Percentiles rank a stretch among this genome's conserved stretches.
Evolutionary conservation across 2,888 invertebrate genomes (phyloP).

Genomic region (Volucella inanis): DNA sequence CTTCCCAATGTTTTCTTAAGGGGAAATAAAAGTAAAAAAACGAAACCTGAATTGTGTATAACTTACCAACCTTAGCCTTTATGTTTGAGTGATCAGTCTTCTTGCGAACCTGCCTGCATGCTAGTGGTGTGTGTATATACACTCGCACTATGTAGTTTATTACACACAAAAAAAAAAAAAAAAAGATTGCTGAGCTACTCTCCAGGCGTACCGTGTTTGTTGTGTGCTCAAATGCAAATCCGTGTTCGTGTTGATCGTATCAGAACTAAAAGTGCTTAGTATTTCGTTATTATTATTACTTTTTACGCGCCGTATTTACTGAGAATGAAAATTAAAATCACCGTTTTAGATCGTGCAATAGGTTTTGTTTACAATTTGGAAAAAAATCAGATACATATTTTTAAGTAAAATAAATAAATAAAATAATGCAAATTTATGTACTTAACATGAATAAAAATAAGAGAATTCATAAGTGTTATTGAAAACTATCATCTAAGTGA

Average conservation of each 20-base stretch:
- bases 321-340: slow-evolving; percentile 58
- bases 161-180: slow-evolving; percentile 38
- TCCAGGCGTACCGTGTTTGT: slow-evolving; percentile 23
- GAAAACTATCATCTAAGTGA: slow-evolving; percentile 20
- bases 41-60: slow-evolving; percentile 68
- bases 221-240: slow-evolving; percentile 64
- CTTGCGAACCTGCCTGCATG: slow-evolving; percentile 60
- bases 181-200: slow-evolving; percentile 40
- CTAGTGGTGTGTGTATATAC: slow-evolving; percentile 52
- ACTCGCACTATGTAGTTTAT: slow-evolving; percentile 8
- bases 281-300: slow-evolving; percentile 58
- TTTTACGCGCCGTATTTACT: slow-evolving; percentile 41
- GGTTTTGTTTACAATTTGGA: slow-evolving; percentile 57
- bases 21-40: slow-evolving; percentile 56
- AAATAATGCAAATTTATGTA: not conserved
- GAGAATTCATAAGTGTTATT: not conserved
- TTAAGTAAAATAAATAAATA: not conserved
- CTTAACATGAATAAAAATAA: not conserved
- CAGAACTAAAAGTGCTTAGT: slow-evolving; percentile 56
- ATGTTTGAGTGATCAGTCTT: slow-evolving; percentile 68
- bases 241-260: slow-evolving; percentile 68
- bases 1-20: slow-evolving; percentile 47
- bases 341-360: slow-evolving; percentile 57
- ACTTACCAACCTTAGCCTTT: slow-evolving; percentile 71
- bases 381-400: slow-evolving; percentile 30